Conservation (phyloP, 2,888 invertebrate species). For the Tenthredo distinguenda region DNA sequence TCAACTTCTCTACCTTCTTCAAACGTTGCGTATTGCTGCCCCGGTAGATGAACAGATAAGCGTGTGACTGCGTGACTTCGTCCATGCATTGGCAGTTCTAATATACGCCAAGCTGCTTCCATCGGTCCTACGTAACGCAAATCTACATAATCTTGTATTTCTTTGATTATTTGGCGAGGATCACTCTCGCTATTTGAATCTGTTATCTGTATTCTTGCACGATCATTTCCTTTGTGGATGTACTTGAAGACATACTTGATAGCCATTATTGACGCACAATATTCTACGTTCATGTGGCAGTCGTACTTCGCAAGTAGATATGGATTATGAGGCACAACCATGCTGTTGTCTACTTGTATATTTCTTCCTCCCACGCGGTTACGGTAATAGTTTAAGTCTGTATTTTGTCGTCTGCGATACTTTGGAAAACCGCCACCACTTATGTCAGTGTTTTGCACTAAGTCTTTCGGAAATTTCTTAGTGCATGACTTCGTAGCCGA, state of each 20-base stretch:
- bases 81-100: too few species aligned
- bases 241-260: conserved; percentile 63
- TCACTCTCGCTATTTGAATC: not conserved
- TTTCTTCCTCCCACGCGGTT: not conserved
- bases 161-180: conserved; percentile 58
- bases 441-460: conserved; percentile 53
- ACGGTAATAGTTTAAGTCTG: not conserved
- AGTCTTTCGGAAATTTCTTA: conserved; percentile 61
- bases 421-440: conserved; percentile 58
- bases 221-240: conserved; percentile 58
- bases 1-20: conserved; percentile 22
- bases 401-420: conserved; percentile 55
- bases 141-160: conserved; percentile 68
- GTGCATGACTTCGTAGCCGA: conserved; percentile 54
- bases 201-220: conserved; percentile 42
- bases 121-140: conserved; percentile 68
- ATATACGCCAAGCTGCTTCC: too few species aligned
- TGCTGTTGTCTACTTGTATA: conserved; percentile 62
- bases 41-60: too few species aligned
- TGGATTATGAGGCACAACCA: conserved; percentile 64
- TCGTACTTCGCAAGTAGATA: conserved; percentile 58
- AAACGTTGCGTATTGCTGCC: too few species aligned
- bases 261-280: conserved; percentile 58
- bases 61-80: too few species aligned
- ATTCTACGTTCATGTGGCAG: conserved; percentile 60